Conservation (phyloP, 2,888 invertebrate genomes). For the Cloeon dipterum region DNA sequence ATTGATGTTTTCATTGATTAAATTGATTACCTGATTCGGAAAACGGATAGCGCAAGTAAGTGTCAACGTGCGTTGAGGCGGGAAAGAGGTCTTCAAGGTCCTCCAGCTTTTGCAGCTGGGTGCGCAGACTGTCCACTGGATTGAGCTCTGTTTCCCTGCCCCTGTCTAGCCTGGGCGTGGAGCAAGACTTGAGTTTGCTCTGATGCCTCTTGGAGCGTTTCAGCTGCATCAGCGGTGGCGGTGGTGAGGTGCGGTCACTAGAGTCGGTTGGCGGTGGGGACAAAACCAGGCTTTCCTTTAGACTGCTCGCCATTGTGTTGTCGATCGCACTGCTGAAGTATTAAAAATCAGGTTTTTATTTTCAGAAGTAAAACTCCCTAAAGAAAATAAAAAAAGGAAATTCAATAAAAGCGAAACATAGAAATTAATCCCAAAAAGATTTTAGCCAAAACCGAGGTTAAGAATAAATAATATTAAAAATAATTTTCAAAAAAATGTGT, state of each 20-base stretch:
- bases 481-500: too few relatives aligned
- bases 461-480: too few relatives aligned
- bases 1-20: neutral
- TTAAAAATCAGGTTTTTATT: too few relatives aligned
- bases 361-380: too few relatives aligned
- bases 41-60: conserved; percentile 60
- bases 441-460: too few relatives aligned
- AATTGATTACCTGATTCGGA: conserved; percentile 33
- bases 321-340: too few relatives aligned
- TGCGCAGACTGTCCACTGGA: conserved; percentile 54
- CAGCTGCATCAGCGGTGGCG: conserved; percentile 1
- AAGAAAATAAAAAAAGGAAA: too few relatives aligned
- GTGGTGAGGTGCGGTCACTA: neutral
- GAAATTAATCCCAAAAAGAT: too few relatives aligned
- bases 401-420: too few relatives aligned
- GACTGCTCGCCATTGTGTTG: neutral
- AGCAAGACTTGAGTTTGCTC: conserved; percentile 31
- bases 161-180: conserved; percentile 33
- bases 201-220: conserved; percentile 1
- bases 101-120: conserved; percentile 56
- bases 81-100: conserved; percentile 65
- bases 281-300: neutral
- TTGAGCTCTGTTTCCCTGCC: conserved; percentile 16
- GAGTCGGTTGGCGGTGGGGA: neutral
- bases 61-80: conserved; percentile 39